Evolutionary conservation across 2,797 vertebrate species (phyloP).

Genomic region (Tokudaia tokunoshimensis): DNA sequence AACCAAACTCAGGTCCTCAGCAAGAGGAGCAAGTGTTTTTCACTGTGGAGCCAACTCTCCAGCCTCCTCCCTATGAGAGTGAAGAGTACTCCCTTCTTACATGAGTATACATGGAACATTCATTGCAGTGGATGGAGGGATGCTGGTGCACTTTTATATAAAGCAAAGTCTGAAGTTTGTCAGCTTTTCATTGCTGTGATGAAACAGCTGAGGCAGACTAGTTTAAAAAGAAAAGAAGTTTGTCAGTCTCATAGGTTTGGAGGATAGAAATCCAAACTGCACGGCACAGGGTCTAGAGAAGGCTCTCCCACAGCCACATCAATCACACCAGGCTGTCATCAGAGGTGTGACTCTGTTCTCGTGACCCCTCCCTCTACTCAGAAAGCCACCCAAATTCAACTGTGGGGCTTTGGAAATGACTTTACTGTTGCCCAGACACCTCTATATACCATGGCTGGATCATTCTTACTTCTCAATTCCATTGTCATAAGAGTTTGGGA

Average conservation of each 20-base stretch:
- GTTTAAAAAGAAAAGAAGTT: constrained; percentile 4
- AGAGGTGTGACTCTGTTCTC: background rate
- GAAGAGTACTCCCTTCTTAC: background rate
- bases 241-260: background rate
- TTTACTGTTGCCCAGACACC: background rate
- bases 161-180: background rate
- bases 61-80: background rate
- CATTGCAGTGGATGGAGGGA: background rate
- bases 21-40: background rate
- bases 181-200: background rate
- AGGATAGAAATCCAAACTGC: background rate
- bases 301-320: background rate
- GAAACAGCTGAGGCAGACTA: background rate
- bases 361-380: background rate
- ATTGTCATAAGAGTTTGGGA: background rate
- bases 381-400: background rate
- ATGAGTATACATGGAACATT: background rate
- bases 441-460: background rate
- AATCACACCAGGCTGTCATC: background rate
- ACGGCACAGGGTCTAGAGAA: background rate
- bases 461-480: background rate
- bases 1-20: background rate
- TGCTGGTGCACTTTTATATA: background rate
- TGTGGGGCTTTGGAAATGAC: too few relatives aligned
- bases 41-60: background rate